A percentile compares a stretch with the other conserved stretches of the same genome.
Evolutionary conservation across 35 echinoderm and acorn worm species (phyloP).

Genomic region (Anneissia japonica): DNA sequence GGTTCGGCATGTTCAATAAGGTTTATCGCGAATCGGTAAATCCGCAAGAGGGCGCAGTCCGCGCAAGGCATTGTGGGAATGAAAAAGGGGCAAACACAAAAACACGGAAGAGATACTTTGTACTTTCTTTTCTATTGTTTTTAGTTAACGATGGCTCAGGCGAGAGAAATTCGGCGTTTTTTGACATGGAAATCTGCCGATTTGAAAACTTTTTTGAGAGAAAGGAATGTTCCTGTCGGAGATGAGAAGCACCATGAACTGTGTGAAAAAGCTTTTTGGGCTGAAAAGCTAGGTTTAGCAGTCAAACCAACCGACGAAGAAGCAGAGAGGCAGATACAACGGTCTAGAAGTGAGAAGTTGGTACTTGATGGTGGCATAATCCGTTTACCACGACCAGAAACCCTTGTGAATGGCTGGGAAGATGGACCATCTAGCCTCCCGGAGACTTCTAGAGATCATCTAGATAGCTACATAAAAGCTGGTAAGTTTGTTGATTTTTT

Average conservation of each 20-base stretch:
- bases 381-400: slow-evolving; percentile 27
- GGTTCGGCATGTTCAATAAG: slow-evolving; percentile 7
- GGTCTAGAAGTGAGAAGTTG: neutral
- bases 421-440: slow-evolving; percentile 24
- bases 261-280: slow-evolving; percentile 36
- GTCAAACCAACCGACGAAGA: slow-evolving; percentile 23
- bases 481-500: slow-evolving; percentile 6
- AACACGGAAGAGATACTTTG: too few species aligned
- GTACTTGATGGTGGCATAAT: slow-evolving; percentile 40
- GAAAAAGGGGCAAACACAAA: too few species aligned
- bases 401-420: slow-evolving; percentile 30
- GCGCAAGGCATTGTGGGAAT: too few species aligned
- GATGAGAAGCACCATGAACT: slow-evolving; percentile 20
- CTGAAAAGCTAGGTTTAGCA: slow-evolving; percentile 31
- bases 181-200: too few species aligned
- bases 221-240: neutral
- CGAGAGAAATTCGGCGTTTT: too few species aligned
- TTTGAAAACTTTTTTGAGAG: slow-evolving; percentile 20
- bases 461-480: slow-evolving; percentile 41
- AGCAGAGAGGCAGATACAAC: slow-evolving; percentile 14
- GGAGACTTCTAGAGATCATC: slow-evolving; percentile 29
- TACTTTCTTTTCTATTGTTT: too few species aligned
- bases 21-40: too few species aligned
- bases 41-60: too few species aligned
- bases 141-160: too few species aligned